Percentiles rank a stretch among this genome's conserved stretches.
Conservation (phyloP, 2,888 invertebrate species). For the Sylvicola fuscatus region DNA sequence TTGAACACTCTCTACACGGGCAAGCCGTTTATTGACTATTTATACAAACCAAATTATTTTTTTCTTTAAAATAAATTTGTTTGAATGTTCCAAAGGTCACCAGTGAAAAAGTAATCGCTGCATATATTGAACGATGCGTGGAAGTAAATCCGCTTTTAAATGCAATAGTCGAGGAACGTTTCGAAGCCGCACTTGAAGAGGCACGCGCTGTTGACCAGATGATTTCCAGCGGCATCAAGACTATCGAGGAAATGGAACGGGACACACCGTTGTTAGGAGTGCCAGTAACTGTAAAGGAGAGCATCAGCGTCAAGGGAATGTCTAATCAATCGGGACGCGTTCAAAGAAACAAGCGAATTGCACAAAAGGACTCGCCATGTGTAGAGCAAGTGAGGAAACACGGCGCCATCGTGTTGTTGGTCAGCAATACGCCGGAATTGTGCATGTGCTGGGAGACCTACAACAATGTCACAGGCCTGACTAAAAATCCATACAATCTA, state of each 20-base stretch:
- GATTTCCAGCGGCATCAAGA: constrained; percentile 33
- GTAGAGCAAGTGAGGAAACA: constrained; percentile 47
- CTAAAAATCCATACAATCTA: constrained; percentile 76
- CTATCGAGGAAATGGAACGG: constrained; percentile 37
- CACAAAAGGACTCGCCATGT: constrained; percentile 51
- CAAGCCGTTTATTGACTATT: not conserved
- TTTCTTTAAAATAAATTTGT: constrained; percentile 5
- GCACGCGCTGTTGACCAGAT: constrained; percentile 51
- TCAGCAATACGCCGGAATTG: constrained; percentile 79
- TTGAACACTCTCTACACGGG: too few relatives aligned
- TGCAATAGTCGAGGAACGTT: constrained; percentile 61
- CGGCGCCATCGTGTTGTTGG: constrained; percentile 67
- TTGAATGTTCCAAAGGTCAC: constrained; percentile 36
- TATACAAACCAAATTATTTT: constrained; percentile 9
- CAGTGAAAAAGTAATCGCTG: constrained; percentile 44
- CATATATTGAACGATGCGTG: constrained; percentile 54
- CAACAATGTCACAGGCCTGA: constrained; percentile 70
- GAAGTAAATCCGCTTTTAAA: constrained; percentile 62
- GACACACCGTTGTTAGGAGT: constrained; percentile 62
- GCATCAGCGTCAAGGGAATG: constrained; percentile 57
- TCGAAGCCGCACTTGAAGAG: constrained; percentile 50
- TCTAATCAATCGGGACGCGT: constrained; percentile 54
- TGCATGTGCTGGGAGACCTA: constrained; percentile 84
- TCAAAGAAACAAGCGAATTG: constrained; percentile 33
- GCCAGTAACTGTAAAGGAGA: constrained; percentile 71